These are phyloP conservation scores for Aldrovandia affinis DNA, from an alignment of 2,797 vertebrate species.

Conservation along the genomic window DNA sequence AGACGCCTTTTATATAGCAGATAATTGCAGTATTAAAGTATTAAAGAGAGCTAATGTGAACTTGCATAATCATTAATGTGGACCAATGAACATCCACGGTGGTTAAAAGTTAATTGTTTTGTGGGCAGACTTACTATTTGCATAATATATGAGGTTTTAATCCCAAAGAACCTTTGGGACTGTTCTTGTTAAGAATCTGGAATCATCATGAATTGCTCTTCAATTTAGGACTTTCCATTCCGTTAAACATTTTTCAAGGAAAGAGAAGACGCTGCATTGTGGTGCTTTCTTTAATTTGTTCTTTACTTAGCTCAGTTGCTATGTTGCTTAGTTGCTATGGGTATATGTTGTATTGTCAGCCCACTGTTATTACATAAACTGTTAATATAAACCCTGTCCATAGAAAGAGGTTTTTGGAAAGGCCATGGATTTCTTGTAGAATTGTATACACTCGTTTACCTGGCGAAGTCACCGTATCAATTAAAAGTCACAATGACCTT, in stretches of 20 bases:
- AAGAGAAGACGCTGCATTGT: not conserved
- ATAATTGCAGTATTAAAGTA: not conserved
- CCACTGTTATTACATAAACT: not conserved
- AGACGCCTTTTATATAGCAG: not conserved
- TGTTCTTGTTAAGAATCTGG: not conserved
- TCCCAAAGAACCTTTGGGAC: not conserved
- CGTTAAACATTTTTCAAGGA: not conserved
- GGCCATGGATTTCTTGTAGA: not conserved
- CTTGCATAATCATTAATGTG: not conserved
- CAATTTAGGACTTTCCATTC: not conserved
- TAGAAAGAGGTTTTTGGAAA: conserved; percentile 3
- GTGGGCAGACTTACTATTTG: not conserved
- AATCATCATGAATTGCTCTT: not conserved
- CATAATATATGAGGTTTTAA: conserved; percentile 5
- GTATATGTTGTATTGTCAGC: not conserved
- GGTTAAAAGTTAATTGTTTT: conserved; percentile 5
- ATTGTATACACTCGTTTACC: not conserved
- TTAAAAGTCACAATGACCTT: not conserved
- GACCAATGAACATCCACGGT: not conserved
- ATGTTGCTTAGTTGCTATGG: not conserved
- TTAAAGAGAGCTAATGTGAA: not conserved
- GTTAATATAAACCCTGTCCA: not conserved
- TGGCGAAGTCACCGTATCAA: not conserved
- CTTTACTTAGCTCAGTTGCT: not conserved
- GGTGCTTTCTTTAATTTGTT: not conserved